phyloP scores from a whole-genome alignment of 2,113 vertebrate genomes.

The Oryzias celebensis region DNA sequence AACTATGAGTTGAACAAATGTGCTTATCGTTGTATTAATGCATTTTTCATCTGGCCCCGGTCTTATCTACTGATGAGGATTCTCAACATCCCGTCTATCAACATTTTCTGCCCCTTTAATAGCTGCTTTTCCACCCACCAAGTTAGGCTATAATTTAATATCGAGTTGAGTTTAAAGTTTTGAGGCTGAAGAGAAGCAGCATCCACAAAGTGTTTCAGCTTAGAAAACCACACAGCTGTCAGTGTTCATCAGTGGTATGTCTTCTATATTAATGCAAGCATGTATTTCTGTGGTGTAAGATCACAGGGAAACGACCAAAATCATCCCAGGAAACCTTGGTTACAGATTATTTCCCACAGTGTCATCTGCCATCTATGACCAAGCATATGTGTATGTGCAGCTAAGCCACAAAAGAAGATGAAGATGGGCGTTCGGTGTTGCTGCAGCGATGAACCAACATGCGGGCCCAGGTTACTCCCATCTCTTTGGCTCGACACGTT shows the following conservation, averaged over 20 bases:
- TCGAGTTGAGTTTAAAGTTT: conserved; percentile 46
- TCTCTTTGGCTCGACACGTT: neutral
- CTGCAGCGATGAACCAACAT: conserved; percentile 23
- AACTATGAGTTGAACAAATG: too few relatives aligned
- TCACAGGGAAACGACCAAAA: conserved; percentile 44
- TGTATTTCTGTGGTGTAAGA: conserved; percentile 46
- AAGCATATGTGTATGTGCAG: conserved; percentile 7
- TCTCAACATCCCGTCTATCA: too few relatives aligned
- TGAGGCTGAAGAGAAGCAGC: conserved; percentile 47
- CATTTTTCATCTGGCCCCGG: too few relatives aligned
- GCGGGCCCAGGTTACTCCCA: conserved; percentile 6
- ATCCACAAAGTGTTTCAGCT: conserved; percentile 56
- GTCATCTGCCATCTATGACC: conserved; percentile 7
- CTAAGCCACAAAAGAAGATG: conserved; percentile 9
- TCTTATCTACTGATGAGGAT: too few relatives aligned
- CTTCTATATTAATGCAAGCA: conserved; percentile 33
- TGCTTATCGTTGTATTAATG: too few relatives aligned
- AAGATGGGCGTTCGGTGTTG: conserved; percentile 18
- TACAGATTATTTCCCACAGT: conserved; percentile 36
- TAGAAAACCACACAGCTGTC: conserved; percentile 36
- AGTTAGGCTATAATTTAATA: conserved; percentile 46
- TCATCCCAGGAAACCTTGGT: conserved; percentile 34
- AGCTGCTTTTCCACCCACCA: conserved; percentile 18
- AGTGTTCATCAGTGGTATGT: conserved; percentile 39
- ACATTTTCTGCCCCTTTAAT: too few relatives aligned